A percentile compares a stretch with the other conserved stretches of the same genome.
phyloP scores from a whole-genome alignment of 2,113 vertebrate species.

The Triplophysa dalaica region DNA sequence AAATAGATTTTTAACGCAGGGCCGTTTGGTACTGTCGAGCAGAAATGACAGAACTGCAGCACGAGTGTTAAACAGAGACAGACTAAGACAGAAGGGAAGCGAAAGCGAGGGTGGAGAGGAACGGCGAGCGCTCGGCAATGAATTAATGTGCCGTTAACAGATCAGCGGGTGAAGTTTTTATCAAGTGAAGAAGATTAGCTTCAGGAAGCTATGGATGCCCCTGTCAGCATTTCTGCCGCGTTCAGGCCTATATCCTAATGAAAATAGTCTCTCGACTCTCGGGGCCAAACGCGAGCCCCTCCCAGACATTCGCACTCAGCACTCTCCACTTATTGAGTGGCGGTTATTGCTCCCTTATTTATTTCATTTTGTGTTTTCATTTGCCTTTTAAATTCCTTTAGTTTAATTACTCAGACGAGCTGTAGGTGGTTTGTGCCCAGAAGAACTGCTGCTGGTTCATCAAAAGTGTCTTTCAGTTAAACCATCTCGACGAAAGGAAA shows the following conservation, averaged over 20 bases:
- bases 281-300: conserved; percentile 36
- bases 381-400: conserved; percentile 38
- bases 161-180: conserved; percentile 50
- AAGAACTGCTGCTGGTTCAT: conserved; percentile 17
- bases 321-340: conserved; percentile 37
- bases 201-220: conserved; percentile 33
- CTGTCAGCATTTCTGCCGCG: conserved; percentile 56
- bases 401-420: conserved; percentile 40
- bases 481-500: neutral
- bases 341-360: conserved; percentile 48
- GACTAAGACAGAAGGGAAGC: conserved; percentile 34
- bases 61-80: conserved; percentile 38
- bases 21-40: neutral
- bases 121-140: conserved; percentile 29
- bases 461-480: conserved; percentile 32
- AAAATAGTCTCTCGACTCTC: conserved; percentile 50
- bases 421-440: conserved; percentile 14
- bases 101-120: conserved; percentile 48
- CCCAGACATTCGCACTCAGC: conserved; percentile 11
- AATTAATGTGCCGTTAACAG: conserved; percentile 50
- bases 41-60: neutral
- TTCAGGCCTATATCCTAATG: conserved; percentile 60
- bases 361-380: conserved; percentile 39
- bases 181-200: conserved; percentile 57
- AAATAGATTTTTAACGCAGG: conserved; percentile 41